phyloP scores from a whole-genome alignment of 2,113 vertebrate species.

The Tachysurus fulvidraco region DNA sequence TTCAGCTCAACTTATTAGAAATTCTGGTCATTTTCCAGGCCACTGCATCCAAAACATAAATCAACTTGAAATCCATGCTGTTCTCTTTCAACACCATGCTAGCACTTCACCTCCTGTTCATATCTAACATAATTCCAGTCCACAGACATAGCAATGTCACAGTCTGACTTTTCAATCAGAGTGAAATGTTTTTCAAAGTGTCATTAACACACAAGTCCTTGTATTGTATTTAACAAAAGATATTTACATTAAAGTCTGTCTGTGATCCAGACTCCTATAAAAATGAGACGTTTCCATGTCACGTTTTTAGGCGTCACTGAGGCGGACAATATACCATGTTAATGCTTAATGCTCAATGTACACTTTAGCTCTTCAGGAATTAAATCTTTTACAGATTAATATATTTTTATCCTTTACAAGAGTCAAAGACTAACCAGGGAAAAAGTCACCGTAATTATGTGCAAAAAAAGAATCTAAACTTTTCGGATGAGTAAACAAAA shows the following conservation, averaged over 20 bases:
- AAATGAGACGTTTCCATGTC: neutral
- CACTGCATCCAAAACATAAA: neutral
- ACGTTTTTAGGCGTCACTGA: neutral
- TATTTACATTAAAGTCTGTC: neutral
- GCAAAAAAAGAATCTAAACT: neutral
- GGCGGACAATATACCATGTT: neutral
- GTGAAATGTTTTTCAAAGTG: neutral
- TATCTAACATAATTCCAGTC: neutral
- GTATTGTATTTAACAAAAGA: neutral
- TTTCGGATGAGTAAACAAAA: neutral
- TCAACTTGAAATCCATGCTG: neutral
- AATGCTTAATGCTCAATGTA: slow-evolving; percentile 58
- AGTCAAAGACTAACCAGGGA: neutral
- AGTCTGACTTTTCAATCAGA: neutral
- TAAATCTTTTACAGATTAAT: slow-evolving; percentile 53
- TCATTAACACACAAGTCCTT: neutral
- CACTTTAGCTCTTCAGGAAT: slow-evolving; percentile 43
- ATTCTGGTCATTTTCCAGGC: neutral
- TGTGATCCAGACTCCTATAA: neutral
- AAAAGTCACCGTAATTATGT: neutral
- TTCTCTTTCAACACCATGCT: neutral
- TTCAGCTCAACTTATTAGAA: neutral
- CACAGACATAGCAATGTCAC: neutral
- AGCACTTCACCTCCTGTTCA: neutral
- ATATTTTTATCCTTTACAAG: slow-evolving; percentile 54